phyloP scores from a whole-genome alignment of 2,113 vertebrate species.

The Apus apus region DNA sequence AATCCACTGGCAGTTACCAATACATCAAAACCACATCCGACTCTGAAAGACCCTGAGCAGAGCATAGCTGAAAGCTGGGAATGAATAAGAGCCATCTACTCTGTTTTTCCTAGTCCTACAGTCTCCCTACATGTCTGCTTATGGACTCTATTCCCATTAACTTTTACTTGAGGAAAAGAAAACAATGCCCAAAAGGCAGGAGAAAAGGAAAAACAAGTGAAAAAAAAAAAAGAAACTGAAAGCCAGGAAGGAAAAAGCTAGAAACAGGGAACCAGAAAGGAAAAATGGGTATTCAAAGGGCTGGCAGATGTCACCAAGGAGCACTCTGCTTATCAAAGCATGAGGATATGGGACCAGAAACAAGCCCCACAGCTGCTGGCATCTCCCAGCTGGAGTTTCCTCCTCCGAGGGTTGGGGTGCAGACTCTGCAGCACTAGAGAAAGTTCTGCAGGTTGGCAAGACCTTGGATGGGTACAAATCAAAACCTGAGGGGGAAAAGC shows the following conservation, averaged over 20 bases:
- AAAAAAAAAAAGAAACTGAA: neutral
- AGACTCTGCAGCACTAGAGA: neutral
- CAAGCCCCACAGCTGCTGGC: neutral
- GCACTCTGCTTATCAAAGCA: neutral
- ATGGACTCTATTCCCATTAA: neutral
- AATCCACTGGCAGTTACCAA: neutral
- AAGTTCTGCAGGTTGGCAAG: neutral
- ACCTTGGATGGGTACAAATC: neutral
- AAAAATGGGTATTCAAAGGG: neutral
- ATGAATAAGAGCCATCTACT: neutral
- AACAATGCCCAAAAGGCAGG: neutral
- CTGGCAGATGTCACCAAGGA: neutral
- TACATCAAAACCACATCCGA: neutral
- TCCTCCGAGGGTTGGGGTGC: neutral
- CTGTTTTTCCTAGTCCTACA: neutral
- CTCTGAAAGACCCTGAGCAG: neutral
- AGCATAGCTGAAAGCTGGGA: neutral
- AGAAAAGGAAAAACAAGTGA: neutral
- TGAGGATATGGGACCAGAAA: neutral
- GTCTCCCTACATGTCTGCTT: neutral
- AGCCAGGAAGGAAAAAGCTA: neutral
- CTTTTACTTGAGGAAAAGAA: neutral
- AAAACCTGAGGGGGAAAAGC: neutral
- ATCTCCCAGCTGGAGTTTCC: neutral
- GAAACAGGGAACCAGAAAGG: neutral